Evolutionary conservation across 2,113 vertebrate species (phyloP), one percentile per base, ranked within the genome.

Genomic region (Donacobius atricapilla): DNA sequence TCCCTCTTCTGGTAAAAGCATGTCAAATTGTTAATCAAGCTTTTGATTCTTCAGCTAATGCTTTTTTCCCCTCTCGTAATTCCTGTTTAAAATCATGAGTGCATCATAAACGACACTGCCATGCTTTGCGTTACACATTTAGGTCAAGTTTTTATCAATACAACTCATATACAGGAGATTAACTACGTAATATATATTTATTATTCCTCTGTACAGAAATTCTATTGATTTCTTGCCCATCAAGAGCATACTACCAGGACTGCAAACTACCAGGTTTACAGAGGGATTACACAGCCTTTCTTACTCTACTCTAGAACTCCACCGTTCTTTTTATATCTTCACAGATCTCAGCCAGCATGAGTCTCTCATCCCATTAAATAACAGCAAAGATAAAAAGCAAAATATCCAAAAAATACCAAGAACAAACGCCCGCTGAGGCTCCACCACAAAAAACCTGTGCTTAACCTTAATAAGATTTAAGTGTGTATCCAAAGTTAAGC

Each of bases 111-210:
- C 0, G 14, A 68, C 40, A 73, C n/a, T 51, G 83, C 76, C 81
- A 22, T 31, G 40, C 48, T 89, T 72, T 50, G 76, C 65, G 68
- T 92, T 90, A 93, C 25, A 76, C 77, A 57, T 72, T 90, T 83
- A 70, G 35, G 79, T 90, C 82, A 93, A 81, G 53, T 87, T 94
- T 81, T 84, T 94, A 94, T 82, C 86, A 89, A 94, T 90, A 81
- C 51, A 90, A n/a, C 68, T 87, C 77, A 64, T 54, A 81, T 50
- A 84, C 53, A 87, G 72, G 30, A 71, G 80, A 96, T 94, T 93
- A 96, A 84, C 92, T 78, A 70, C 9, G 37, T 65, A 80, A 83
- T 80, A 77, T 63, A 35, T 90, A 92, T 90, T 83, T 96, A 86
- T 90, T 92, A 90, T 48, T 86, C 31, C 85, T 78, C 79, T 64